Base-by-base conservation (phyloP, 2,797 vertebrate species). In the Triplophysa bombifrons region DNA sequence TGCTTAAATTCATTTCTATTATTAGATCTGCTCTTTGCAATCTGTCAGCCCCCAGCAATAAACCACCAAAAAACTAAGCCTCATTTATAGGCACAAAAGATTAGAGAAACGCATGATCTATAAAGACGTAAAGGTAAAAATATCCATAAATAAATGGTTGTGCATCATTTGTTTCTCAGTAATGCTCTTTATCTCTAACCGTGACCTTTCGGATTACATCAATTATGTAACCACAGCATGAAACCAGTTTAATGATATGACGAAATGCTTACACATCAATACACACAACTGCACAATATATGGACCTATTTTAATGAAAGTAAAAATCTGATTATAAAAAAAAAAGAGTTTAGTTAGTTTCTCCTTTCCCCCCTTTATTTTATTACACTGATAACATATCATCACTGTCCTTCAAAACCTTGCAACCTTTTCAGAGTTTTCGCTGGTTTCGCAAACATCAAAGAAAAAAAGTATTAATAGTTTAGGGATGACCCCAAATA, bases 1-100 rank as follows among this genome's bases (percentile, higher is more conserved):
- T 55, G 46, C 58, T 61, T 78, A 73, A 66, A 77, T 66, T 69
- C 51, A 76, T 60, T 20, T 46, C 79, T 83, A 85, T 77, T 83
- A 71, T 82, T 82, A 82, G 80, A 82, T 70, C 48, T 50, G 34
- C 65, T 20, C 50, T 14, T 69, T 38, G 22, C 77, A 80, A 66
- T 75, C 65, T 71, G 78, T 76, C 67, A 77, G 64, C 65, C 73
- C 53, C 58, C 53, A 83, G 27, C 56, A 30, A 78, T 17, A 30
- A 50, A 38, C 50, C 46, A 64, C 68, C 17, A 16, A 50, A 48
- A 68, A 75, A 60, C 68, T 64, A 78, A 48, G 61, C 11, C 19
- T 8, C 14, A 13, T 16, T 27, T 60, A 25, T 60, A n/a, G 8
- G 2, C 19, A 55, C 19, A 55, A n/a, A 5, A 70, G 9, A 34